These are phyloP conservation scores for Neodiprion lecontei DNA, from an alignment of 1,140 invertebrate genomes.

Conservation along the genomic window DNA sequence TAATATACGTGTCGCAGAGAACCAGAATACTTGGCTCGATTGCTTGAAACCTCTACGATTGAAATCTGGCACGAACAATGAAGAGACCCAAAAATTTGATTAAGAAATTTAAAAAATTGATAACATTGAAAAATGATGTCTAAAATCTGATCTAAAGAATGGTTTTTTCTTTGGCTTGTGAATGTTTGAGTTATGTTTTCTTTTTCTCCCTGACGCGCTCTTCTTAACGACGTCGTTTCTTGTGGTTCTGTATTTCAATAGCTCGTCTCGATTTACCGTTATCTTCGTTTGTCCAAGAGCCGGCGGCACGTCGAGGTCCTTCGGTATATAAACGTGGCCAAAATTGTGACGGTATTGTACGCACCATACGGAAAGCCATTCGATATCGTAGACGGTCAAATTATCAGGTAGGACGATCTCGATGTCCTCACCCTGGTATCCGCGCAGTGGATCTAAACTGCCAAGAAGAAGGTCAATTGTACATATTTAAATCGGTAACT, in stretches of 20 bases:
- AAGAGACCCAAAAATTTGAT: neutral
- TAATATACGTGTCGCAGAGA: too few relatives aligned
- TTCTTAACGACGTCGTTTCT: neutral
- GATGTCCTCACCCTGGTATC: conserved; percentile 90
- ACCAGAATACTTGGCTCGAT: too few relatives aligned
- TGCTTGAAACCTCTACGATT: too few relatives aligned
- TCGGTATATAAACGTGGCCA: conserved; percentile 87
- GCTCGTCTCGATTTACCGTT: conserved; percentile 70
- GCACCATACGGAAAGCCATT: conserved; percentile 92
- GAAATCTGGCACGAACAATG: too few relatives aligned
- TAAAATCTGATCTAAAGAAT: neutral
- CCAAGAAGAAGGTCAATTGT: conserved; percentile 21
- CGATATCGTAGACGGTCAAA: conserved; percentile 88
- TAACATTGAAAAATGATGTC: neutral
- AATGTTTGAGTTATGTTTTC: neutral
- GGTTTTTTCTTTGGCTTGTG: neutral
- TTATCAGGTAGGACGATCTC: conserved; percentile 86
- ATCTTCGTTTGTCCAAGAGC: conserved; percentile 88
- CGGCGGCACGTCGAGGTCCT: conserved; percentile 88
- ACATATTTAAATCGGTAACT: neutral
- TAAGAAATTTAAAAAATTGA: conserved; percentile 31
- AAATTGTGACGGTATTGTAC: conserved; percentile 87
- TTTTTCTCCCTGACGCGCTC: neutral
- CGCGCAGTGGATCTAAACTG: conserved; percentile 77
- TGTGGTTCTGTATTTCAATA: neutral